Percentiles rank a stretch among this genome's conserved stretches.
These are phyloP conservation scores for Mechanitis messenoides DNA, from an alignment of 2,888 invertebrate genomes.

Conservation along the genomic window DNA sequence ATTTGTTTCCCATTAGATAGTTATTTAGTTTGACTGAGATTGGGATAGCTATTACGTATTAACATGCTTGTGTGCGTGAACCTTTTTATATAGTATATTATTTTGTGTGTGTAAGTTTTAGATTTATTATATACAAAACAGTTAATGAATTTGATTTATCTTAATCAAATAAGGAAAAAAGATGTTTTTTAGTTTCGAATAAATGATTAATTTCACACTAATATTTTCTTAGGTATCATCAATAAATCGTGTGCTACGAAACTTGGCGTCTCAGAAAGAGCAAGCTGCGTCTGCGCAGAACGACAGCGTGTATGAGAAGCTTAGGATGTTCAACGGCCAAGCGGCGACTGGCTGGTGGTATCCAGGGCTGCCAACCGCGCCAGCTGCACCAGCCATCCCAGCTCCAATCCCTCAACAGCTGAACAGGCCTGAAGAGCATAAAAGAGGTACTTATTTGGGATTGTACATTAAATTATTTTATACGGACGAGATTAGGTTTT, in stretches of 20 bases:
- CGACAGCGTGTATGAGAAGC: constrained; percentile 95
- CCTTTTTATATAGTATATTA: constrained; percentile 1
- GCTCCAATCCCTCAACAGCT: constrained; percentile 78
- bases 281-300: constrained; percentile 87
- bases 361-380: constrained; percentile 85
- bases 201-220: too few species aligned
- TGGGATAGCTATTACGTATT: constrained; percentile 18
- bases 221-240: constrained; percentile 88
- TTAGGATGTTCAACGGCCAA: constrained; percentile 96
- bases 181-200: too few species aligned
- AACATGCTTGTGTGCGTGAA: background rate
- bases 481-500: too few species aligned
- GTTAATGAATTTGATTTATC: too few species aligned
- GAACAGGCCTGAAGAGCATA: constrained; percentile 81
- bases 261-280: constrained; percentile 97
- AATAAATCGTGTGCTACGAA: constrained; percentile 97
- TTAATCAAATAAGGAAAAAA: too few species aligned
- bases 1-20: constrained; percentile 70
- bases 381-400: constrained; percentile 84
- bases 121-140: background rate
- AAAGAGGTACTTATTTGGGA: constrained; percentile 78
- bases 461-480: too few species aligned
- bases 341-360: constrained; percentile 91
- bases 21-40: constrained; percentile 38
- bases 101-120: background rate